Evolutionary conservation across 2,113 vertebrate species (phyloP).

Genomic region (Notiomystis cincta): DNA sequence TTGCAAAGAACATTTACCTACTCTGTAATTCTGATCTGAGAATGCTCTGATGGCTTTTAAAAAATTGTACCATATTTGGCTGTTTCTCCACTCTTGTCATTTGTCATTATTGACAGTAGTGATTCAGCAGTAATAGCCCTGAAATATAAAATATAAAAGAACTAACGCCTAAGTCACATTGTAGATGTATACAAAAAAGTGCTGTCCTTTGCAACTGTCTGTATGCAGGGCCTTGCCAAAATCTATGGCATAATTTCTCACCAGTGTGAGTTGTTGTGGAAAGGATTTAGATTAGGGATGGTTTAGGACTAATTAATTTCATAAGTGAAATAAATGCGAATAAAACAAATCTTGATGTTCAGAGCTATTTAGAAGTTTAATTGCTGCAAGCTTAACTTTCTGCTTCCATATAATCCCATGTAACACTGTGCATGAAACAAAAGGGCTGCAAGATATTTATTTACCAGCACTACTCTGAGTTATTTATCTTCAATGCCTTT

Average conservation of each 20-base stretch:
- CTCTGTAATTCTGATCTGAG: not conserved
- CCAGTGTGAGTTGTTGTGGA: not conserved
- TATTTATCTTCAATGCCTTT: not conserved
- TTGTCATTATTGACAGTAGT: not conserved
- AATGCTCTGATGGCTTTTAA: not conserved
- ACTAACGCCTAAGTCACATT: rapidly evolving
- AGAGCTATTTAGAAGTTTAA: not conserved
- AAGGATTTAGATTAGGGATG: not conserved
- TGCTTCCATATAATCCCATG: not conserved
- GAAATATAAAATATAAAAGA: not conserved
- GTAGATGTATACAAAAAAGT: not conserved
- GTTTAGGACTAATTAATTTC: not conserved
- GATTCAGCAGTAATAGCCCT: not conserved
- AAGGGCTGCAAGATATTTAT: not conserved
- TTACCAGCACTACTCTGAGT: not conserved
- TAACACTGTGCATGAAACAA: not conserved
- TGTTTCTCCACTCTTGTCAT: not conserved
- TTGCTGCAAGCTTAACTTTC: not conserved
- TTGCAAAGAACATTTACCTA: not conserved
- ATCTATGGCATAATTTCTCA: not conserved
- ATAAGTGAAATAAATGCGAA: not conserved
- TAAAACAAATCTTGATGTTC: not conserved
- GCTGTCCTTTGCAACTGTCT: not conserved
- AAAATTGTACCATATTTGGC: not conserved
- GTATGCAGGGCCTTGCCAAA: not conserved